Evolutionary conservation across 2,113 vertebrate species (phyloP).

Genomic region (Xenopus borealis): DNA sequence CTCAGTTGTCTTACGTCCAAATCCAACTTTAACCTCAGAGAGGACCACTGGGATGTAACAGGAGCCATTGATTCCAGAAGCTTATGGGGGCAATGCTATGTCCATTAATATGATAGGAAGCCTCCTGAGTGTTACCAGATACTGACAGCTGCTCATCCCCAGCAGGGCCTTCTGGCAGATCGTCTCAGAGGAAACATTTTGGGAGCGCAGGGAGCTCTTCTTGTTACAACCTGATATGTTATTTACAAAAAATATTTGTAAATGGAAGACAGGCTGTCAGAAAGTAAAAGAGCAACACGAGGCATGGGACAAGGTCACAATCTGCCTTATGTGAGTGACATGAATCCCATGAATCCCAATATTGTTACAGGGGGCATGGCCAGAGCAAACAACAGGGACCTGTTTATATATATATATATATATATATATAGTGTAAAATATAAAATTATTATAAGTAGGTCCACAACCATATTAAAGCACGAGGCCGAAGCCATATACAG

Average conservation of each 20-base stretch:
- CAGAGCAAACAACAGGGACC: too few species aligned
- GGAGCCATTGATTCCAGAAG: conserved; percentile 10
- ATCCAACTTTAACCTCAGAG: conserved; percentile 6
- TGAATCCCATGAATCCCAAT: not conserved
- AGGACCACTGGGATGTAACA: conserved; percentile 8
- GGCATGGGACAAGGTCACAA: conserved; percentile 30
- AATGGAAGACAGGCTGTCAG: conserved; percentile 57
- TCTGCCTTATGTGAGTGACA: not conserved
- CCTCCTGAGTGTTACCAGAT: conserved; percentile 45
- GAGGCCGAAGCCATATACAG: too few species aligned
- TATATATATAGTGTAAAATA: too few species aligned
- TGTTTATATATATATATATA: too few species aligned
- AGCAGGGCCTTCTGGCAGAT: conserved; percentile 29
- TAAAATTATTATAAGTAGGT: too few species aligned
- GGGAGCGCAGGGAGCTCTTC: conserved; percentile 53
- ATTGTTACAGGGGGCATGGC: not conserved
- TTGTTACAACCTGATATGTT: conserved; percentile 72
- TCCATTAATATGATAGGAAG: conserved; percentile 36
- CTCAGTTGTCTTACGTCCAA: conserved; percentile 19
- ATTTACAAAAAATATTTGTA: conserved; percentile 78
- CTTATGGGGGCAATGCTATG: conserved; percentile 41
- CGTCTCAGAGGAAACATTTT: conserved; percentile 51
- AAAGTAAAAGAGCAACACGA: conserved; percentile 9
- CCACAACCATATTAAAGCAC: too few species aligned
- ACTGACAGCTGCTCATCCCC: conserved; percentile 58